A percentile compares a stretch with the other conserved stretches of the same genome.
phyloP scores from a whole-genome alignment of 2,888 invertebrate genomes.

The Drosophila hawaiiensis region DNA sequence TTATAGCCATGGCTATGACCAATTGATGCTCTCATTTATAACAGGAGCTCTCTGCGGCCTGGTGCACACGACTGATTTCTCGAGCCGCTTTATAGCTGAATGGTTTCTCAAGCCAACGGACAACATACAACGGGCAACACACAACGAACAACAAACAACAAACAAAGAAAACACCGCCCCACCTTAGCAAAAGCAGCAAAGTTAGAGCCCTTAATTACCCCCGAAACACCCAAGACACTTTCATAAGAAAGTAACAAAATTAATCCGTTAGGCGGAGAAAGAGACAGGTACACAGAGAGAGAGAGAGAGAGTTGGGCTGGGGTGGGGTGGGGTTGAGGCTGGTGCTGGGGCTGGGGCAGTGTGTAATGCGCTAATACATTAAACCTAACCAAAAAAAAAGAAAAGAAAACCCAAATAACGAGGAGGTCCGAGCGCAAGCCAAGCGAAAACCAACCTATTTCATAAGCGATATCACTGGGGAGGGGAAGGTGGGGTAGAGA shows the following conservation, averaged over 20 bases:
- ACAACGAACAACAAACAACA: slow-evolving; percentile 11
- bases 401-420: slow-evolving; percentile 16
- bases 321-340: neutral
- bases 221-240: slow-evolving; percentile 42
- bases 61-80: slow-evolving; percentile 50
- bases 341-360: slow-evolving; percentile 5
- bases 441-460: slow-evolving; percentile 52
- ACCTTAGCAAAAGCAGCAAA: neutral
- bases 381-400: slow-evolving; percentile 6
- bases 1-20: slow-evolving; percentile 22
- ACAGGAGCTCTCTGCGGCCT: slow-evolving; percentile 44
- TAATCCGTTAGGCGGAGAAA: slow-evolving; percentile 40
- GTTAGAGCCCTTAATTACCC: slow-evolving; percentile 63
- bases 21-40: slow-evolving; percentile 38
- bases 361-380: slow-evolving; percentile 39
- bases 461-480: slow-evolving; percentile 41
- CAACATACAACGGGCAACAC: slow-evolving; percentile 11
- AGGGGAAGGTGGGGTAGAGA: neutral
- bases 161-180: slow-evolving; percentile 10
- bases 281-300: neutral
- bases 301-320: neutral
- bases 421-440: slow-evolving; percentile 25
- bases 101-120: slow-evolving; percentile 38
- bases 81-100: slow-evolving; percentile 35
- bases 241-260: slow-evolving; percentile 75